Base-by-base conservation (phyloP, 2,888 invertebrate genomes). In the Hofmannophila pseudospretella region DNA sequence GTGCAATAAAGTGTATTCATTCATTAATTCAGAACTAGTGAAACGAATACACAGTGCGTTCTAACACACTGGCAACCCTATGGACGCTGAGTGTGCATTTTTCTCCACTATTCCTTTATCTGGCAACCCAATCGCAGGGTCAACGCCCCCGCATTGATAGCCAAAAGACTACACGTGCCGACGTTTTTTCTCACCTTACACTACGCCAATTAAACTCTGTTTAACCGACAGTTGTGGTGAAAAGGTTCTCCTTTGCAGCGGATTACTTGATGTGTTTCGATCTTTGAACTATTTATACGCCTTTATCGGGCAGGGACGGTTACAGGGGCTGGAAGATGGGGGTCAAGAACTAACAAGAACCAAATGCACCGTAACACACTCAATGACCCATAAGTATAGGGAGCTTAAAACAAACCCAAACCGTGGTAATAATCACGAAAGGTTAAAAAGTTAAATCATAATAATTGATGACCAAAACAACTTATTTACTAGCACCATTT, bases 101-200 rank as follows among this genome's bases (percentile, higher is more conserved):
- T 10, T 7, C 11, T 9, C 13, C 25, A 46, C 56, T 61, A 61
- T 61, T 41, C 32, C 41, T 49, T 50, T 67, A 64, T 62, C 62
- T 58, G 47, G 51, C 46, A 50, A 58, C 58, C 55, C 55, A 56
- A 63, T 63, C 8, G 36, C 40, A 50, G 53, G 62, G 58, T 66
- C 61, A 64, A 51, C 47, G 54, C 47, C 60, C 49, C 39, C 27
- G 38, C 43, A 41, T 51, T 53, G 55, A 67, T 58, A 58, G 59
- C 39, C 44, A 47, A 58, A 35, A 34, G 10, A 54, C 52, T 58
- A 51, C 53, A 54, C 56, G 61, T 51, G 58, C 45, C 28, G n/a
- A 28, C 19, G 40, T 58, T 56, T 57, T 60, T 60, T 47, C 51
- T 19, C 1, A 19, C 1, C 34, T 5, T 2, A 2, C 12, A 8